Conservation (phyloP, 2,113 vertebrate genomes). For the Alligator sinensis region DNA sequence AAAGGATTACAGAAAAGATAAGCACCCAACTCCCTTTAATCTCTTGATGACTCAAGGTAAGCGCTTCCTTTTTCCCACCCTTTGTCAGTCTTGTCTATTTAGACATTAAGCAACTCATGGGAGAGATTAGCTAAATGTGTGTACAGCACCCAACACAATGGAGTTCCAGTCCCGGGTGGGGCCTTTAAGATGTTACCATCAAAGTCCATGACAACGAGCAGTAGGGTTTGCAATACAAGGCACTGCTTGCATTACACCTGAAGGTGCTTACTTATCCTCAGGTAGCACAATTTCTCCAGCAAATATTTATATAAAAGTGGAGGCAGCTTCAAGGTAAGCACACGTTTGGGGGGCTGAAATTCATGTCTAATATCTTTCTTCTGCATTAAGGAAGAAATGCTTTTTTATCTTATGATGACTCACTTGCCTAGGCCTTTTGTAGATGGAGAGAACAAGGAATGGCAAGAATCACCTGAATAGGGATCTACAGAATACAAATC, state of each 20-base stretch:
- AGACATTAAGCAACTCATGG: background rate
- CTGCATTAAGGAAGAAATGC: background rate
- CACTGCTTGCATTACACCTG: background rate
- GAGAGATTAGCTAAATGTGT: background rate
- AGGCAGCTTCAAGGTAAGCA: background rate
- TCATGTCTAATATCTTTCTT: background rate
- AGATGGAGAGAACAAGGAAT: background rate
- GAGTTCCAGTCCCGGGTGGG: background rate
- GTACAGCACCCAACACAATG: background rate
- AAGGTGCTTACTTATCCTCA: background rate
- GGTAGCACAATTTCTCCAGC: background rate
- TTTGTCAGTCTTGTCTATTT: background rate
- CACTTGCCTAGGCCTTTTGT: background rate
- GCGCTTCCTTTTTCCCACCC: constrained; percentile 28
- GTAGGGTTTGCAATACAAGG: background rate
- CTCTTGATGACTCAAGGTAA: background rate
- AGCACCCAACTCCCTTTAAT: background rate
- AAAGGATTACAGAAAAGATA: background rate
- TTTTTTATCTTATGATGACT: background rate
- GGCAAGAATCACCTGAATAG: constrained; percentile 22
- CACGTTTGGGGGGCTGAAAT: background rate
- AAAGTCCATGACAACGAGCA: background rate
- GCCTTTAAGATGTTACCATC: too few relatives aligned
- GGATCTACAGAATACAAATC: background rate
- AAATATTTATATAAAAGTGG: background rate